Evolutionary conservation across 2,888 invertebrate species (phyloP), one percentile per base, ranked within the genome.

Genomic region (Eupithecia pulchellata): DNA sequence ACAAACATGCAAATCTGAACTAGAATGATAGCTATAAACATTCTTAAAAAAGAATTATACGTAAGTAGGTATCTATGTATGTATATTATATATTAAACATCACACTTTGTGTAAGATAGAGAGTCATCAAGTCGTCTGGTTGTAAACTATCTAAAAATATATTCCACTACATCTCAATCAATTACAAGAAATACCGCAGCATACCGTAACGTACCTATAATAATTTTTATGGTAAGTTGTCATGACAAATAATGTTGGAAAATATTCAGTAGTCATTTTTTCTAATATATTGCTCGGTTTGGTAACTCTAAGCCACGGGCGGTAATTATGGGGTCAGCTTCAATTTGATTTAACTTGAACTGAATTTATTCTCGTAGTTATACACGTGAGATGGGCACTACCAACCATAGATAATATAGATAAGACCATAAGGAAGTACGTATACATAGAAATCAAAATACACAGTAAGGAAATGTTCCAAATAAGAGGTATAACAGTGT

Each of bases 211-310:
- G 71, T 34, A 76, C 58, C 70, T 34, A 66, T 77, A 78, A 79
- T 77, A 65, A 72, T 80, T 79, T 81, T 80, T 81, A 79, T 79
- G 61, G 66, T 47, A 75, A 74, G 72, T 78, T 78, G 77, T 78
- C 68, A 71, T 72, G 72, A 74, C 68, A 20, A 61, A 69, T 52
- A 72, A 57, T 61, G 68, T 75, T 68, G 66, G 73, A 52, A 55
- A 71, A 69, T 55, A 64, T 68, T 68, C 67, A 75, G 71, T 73
- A 68, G 62, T 71, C 39, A 69, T 72, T 71, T 63, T 68, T 9
- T 52, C 52, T 65, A 75, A 77, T 76, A 73, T 79, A 79, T 75
- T 75, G 72, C 72, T 75, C 66, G 65, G 70, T 73, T 71, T 75
- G 69, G 62, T 74, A 68, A 68, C 69, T 75, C 66, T 57, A 39